Evolutionary conservation across 2,888 invertebrate genomes (phyloP), one percentile per base, ranked within the genome.

Genomic region (Polymixis lichenea): DNA sequence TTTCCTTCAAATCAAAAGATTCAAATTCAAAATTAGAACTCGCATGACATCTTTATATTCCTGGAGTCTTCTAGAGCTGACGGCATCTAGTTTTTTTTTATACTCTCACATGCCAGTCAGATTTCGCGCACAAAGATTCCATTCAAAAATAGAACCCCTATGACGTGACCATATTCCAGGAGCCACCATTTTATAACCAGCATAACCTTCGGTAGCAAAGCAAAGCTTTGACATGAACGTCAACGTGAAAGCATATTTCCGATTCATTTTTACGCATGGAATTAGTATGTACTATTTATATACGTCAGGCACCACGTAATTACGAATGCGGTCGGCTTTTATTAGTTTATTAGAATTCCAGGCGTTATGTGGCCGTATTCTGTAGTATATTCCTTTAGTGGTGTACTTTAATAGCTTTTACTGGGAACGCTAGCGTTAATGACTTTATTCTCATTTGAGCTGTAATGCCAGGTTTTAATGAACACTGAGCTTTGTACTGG

Each of bases 391-490:
- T 66, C 82, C 66, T 85, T 62, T 82, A 75, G 75, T 53, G 60
- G 49, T 46, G 22, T 60, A 77, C 85, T 85, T 71, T 85, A 73
- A 83, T 71, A 71, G 71, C 32, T 85, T 73, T 17, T 55, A 53
- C 64, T 15, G 32, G 61, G 38, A 80, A 72, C 51, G 38, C 25
- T 68, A 13, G 46, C 61, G 28, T 61, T 84, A 80, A 66, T 84
- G 68, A 75, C 81, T 84, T 75, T 58, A 68, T 84, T 80, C 75
- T 68, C 64, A n/a, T 75, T 75, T 56, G 15, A 28, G 28, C 25
- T 60, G 60, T 80, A 60, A 84, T 71, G 62, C 46, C 62, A 80
- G 64, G 43, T 72, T 84, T 78, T 69, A 84, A 82, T 80, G 43
- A 84, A 75, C 75, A 53, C 62, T 64, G 19, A 49, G 61, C 53